phyloP scores from a whole-genome alignment of 2,797 vertebrate genomes.

The Poliocrania exsul region DNA sequence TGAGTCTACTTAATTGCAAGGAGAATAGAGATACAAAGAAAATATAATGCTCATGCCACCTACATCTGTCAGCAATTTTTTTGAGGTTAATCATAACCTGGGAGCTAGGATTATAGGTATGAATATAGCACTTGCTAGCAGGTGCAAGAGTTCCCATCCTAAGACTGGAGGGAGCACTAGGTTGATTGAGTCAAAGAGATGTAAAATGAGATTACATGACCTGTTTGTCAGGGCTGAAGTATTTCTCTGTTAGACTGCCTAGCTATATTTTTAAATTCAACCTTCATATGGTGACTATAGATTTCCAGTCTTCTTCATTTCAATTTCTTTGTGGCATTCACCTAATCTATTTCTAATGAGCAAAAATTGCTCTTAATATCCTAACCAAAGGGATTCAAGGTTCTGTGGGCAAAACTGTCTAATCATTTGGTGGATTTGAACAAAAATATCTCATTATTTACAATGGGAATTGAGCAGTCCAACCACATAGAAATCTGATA shows the following conservation, averaged over 20 bases:
- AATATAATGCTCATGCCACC: constrained; percentile 70
- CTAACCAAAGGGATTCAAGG: neutral
- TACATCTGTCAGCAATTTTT: constrained; percentile 84
- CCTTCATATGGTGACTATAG: neutral
- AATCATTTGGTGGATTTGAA: neutral
- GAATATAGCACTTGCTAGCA: constrained; percentile 84
- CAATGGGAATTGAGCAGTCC: neutral
- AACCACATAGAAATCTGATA: neutral
- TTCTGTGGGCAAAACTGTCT: neutral
- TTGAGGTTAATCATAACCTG: constrained; percentile 85
- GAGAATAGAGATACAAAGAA: constrained; percentile 1
- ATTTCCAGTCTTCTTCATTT: neutral
- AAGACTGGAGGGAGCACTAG: constrained; percentile 69
- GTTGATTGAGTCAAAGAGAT: neutral
- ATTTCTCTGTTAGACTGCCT: neutral
- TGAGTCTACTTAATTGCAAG: neutral
- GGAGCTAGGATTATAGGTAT: constrained; percentile 79
- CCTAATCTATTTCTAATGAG: neutral
- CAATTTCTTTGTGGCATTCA: neutral
- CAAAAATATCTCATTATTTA: neutral
- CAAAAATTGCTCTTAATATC: neutral
- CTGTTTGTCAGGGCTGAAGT: neutral
- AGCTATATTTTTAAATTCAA: neutral
- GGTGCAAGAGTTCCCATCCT: constrained; percentile 86
- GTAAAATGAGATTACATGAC: neutral